Conservation (phyloP, 2,113 vertebrate genomes). For the Sisor rabdophorus region DNA sequence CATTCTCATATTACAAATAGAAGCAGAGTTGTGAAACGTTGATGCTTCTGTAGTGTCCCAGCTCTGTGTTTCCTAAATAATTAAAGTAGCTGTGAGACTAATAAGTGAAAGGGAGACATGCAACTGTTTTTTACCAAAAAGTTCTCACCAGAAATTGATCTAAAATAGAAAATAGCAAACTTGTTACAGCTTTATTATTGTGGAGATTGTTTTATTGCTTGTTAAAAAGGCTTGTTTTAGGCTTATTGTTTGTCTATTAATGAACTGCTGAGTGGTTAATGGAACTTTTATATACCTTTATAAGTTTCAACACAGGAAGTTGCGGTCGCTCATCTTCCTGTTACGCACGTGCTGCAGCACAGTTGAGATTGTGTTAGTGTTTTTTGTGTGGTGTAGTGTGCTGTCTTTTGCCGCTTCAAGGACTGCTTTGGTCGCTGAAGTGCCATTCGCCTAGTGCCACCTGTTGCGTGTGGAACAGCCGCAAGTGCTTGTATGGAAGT, state of each 20-base stretch:
- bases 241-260: background rate
- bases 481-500: constrained; percentile 14
- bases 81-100: background rate
- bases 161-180: background rate
- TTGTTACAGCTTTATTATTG: background rate
- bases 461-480: constrained; percentile 26
- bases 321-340: constrained; percentile 65
- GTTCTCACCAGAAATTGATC: background rate
- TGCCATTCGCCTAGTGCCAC: constrained; percentile 24
- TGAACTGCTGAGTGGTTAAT: background rate
- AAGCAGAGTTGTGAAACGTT: constrained; percentile 54
- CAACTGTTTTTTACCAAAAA: background rate
- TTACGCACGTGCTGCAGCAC: constrained; percentile 42
- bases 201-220: too few relatives aligned
- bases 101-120: background rate
- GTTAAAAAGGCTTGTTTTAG: background rate
- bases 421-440: background rate
- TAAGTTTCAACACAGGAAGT: constrained; percentile 67
- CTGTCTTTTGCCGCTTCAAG: constrained; percentile 13
- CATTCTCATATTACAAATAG: constrained; percentile 53
- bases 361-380: constrained; percentile 26
- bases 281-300: background rate
- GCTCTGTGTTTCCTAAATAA: constrained; percentile 29
- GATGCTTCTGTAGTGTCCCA: constrained; percentile 47
- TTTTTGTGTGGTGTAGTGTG: constrained; percentile 12